Evolutionary conservation across 2,113 vertebrate species (phyloP).

Genomic region (Bothrops jararaca): DNA sequence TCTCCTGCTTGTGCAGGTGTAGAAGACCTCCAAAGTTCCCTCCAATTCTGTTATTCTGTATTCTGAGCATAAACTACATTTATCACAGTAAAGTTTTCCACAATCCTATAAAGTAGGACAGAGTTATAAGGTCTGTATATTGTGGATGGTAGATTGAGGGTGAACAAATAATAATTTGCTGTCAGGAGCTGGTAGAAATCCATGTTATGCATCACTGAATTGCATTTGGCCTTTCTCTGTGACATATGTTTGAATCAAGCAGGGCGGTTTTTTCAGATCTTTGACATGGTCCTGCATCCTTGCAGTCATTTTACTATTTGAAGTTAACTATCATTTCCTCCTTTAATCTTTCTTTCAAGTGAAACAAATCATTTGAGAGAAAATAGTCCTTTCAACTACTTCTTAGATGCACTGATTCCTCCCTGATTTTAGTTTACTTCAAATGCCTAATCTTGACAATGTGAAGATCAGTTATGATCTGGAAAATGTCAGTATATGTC

Average conservation of each 20-base stretch:
- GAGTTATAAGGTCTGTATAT: constrained; percentile 18
- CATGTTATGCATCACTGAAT: background rate
- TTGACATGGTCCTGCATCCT: background rate
- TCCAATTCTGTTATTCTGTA: background rate
- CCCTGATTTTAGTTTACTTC: background rate
- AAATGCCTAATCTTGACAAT: background rate
- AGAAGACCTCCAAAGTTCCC: background rate
- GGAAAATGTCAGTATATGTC: background rate
- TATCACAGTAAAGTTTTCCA: background rate
- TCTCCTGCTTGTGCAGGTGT: background rate
- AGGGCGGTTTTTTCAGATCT: background rate
- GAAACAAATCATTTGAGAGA: background rate
- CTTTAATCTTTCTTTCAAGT: background rate
- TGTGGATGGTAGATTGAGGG: constrained; percentile 38
- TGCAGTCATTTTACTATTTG: background rate
- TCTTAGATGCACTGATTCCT: background rate
- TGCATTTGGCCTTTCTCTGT: background rate
- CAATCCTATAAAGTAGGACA: constrained; percentile 30
- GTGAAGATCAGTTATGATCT: background rate
- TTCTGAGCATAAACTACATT: background rate
- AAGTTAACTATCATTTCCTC: background rate
- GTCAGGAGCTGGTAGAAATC: background rate
- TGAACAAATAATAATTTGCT: background rate
- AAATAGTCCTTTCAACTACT: background rate
- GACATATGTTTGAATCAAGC: background rate